Percentiles rank a stretch among this genome's conserved stretches.
These are phyloP conservation scores for Mixornis gularis DNA, from an alignment of 2,113 vertebrate genomes.

Conservation along the genomic window DNA sequence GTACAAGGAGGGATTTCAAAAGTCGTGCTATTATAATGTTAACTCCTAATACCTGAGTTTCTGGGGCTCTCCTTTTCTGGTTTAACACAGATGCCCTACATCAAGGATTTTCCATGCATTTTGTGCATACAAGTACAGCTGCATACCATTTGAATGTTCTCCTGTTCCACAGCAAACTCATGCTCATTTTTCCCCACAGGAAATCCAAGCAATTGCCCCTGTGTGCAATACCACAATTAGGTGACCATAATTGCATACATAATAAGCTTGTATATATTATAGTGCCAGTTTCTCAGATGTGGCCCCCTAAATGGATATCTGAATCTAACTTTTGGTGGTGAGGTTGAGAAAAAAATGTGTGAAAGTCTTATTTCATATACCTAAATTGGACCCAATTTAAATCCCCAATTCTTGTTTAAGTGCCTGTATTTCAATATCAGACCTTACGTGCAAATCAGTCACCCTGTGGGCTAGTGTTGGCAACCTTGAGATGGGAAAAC, in stretches of 20 bases:
- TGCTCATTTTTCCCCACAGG: constrained; percentile 38
- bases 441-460: background rate
- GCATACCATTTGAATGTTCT: background rate
- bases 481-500: background rate
- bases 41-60: constrained; percentile 29
- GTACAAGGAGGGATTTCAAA: constrained; percentile 43
- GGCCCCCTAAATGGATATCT: constrained; percentile 31
- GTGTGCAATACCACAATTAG: constrained; percentile 33
- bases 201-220: constrained; percentile 56
- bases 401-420: background rate
- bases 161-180: background rate
- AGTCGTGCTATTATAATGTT: constrained; percentile 17
- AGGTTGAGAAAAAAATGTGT: constrained; percentile 20
- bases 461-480: background rate
- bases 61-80: background rate
- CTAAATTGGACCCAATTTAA: background rate
- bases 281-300: constrained; percentile 34
- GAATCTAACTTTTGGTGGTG: constrained; percentile 27
- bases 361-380: constrained; percentile 21
- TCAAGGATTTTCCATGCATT: background rate
- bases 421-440: background rate
- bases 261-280: constrained; percentile 30
- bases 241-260: constrained; percentile 38
- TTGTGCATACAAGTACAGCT: background rate
- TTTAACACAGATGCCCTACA: constrained; percentile 13